phyloP scores from a whole-genome alignment of 2,797 vertebrate genomes.

The Buphagus erythrorhynchus region DNA sequence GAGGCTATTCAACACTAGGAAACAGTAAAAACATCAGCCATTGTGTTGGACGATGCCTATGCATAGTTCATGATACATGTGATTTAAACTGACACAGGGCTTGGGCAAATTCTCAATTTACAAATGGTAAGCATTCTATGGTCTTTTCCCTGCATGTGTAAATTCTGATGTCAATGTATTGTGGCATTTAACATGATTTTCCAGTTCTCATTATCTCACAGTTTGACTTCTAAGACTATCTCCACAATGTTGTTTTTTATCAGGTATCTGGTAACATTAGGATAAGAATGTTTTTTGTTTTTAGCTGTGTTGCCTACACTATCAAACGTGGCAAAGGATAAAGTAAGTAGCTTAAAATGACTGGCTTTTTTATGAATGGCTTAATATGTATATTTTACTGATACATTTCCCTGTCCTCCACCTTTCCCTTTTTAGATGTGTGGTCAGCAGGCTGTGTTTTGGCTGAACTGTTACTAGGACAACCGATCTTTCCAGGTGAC shows the following conservation, averaged over 20 bases:
- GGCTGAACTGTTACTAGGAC: slow-evolving; percentile 97
- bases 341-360: background rate
- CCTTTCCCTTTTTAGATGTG: slow-evolving; percentile 82
- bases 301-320: background rate
- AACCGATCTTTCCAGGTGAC: slow-evolving; percentile 98
- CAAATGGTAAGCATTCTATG: background rate
- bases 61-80: background rate
- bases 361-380: background rate
- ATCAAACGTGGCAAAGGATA: background rate
- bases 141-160: background rate
- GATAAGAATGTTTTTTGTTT: background rate
- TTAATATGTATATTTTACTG: background rate
- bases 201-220: background rate
- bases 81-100: background rate
- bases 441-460: slow-evolving; percentile 99
- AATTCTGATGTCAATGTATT: background rate
- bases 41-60: background rate
- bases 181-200: background rate
- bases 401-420: background rate
- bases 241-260: background rate
- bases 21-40: background rate
- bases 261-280: background rate
- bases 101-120: background rate
- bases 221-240: background rate
- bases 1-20: background rate